Percentiles rank a stretch among this genome's conserved stretches.
Evolutionary conservation across 2,888 invertebrate species (phyloP).

Genomic region (Leucophora obtusa): DNA sequence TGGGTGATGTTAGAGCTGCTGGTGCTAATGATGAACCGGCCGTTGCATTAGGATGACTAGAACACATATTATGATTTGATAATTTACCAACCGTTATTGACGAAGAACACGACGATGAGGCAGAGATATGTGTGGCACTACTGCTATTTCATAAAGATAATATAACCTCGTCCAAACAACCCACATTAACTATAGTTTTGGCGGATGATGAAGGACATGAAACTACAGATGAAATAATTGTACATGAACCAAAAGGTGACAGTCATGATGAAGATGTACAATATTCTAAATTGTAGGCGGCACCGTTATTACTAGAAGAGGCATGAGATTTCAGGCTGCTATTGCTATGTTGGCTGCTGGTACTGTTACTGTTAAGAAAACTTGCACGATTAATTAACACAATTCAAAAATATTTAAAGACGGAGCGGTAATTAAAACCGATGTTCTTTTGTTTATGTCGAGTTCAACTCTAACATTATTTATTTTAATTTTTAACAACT

Average conservation of each 20-base stretch:
- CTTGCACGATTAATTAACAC: too few relatives aligned
- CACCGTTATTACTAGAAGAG: conserved; percentile 60
- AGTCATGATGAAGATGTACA: conserved; percentile 65
- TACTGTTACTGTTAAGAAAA: conserved; percentile 69
- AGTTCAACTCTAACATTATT: too few relatives aligned
- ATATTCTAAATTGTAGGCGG: conserved; percentile 63
- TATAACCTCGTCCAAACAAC: conserved; percentile 59
- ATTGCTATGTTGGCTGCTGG: conserved; percentile 64
- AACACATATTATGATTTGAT: conserved; percentile 51
- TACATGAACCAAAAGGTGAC: conserved; percentile 59
- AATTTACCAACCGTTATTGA: conserved; percentile 50
- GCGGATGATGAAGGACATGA: conserved; percentile 63
- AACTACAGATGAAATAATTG: conserved; percentile 57
- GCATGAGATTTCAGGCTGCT: conserved; percentile 62
- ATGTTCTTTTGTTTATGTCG: too few relatives aligned
- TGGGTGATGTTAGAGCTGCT: conserved; percentile 19
- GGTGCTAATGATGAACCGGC: not conserved
- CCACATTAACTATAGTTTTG: conserved; percentile 61
- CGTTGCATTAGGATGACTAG: conserved; percentile 52
- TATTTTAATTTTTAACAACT: too few relatives aligned
- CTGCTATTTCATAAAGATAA: conserved; percentile 58
- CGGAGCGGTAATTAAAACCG: too few relatives aligned
- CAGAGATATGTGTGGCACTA: conserved; percentile 55
- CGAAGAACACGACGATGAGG: conserved; percentile 59
- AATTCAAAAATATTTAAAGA: too few relatives aligned